Conservation (phyloP, 2,113 vertebrate species). For the Pseudorhombus dupliciocellatus region DNA sequence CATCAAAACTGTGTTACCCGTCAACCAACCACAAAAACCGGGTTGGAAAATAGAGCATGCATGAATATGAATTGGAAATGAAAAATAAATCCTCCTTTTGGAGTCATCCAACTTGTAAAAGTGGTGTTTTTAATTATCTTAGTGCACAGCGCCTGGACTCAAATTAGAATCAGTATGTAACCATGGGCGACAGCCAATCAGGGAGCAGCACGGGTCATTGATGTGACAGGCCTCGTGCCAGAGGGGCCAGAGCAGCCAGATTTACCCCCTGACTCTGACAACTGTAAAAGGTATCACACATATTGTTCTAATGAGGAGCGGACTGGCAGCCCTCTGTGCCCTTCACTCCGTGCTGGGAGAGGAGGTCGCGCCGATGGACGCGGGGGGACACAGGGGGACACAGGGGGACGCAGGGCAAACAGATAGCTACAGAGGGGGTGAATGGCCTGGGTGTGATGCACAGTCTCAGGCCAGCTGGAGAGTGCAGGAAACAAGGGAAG, state of each 20-base stretch:
- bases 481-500: background rate
- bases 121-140: slow-evolving; percentile 72
- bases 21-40: background rate
- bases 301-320: slow-evolving; percentile 80
- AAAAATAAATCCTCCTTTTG: slow-evolving; percentile 1
- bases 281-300: slow-evolving; percentile 82
- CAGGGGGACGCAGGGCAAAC: background rate
- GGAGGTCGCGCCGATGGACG: slow-evolving; percentile 14
- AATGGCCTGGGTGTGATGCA: background rate
- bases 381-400: too few relatives aligned
- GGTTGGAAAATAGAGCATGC: background rate
- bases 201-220: slow-evolving; percentile 68
- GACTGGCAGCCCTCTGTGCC: slow-evolving; percentile 58
- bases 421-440: background rate
- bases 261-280: slow-evolving; percentile 74
- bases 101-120: slow-evolving; percentile 47
- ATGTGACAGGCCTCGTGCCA: slow-evolving; percentile 74
- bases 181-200: slow-evolving; percentile 77
- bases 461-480: slow-evolving; percentile 1
- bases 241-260: slow-evolving; percentile 71
- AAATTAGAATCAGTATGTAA: slow-evolving; percentile 73
- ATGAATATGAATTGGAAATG: background rate
- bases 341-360: slow-evolving; percentile 61
- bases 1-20: slow-evolving; percentile 42
- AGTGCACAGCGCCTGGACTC: slow-evolving; percentile 38